These are phyloP conservation scores for Chaenodraco wilsoni DNA, from an alignment of 2,797 vertebrate species.

Conservation along the genomic window DNA sequence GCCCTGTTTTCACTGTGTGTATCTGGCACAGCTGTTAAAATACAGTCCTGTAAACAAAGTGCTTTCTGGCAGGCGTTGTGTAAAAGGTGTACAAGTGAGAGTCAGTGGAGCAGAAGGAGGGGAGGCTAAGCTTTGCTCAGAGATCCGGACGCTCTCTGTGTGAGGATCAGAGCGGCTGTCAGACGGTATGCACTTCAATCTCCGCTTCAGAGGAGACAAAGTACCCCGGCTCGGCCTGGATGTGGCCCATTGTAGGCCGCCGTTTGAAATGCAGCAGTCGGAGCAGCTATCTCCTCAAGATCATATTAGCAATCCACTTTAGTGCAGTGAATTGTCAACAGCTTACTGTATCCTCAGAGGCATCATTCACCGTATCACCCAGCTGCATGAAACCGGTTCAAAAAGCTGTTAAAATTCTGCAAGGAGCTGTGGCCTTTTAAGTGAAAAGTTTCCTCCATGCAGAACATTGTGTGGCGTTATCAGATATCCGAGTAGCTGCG, in stretches of 20 bases:
- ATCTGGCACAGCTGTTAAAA: neutral
- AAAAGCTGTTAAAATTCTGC: neutral
- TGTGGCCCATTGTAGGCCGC: neutral
- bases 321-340: neutral
- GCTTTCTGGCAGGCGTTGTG: constrained; percentile 34
- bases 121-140: constrained; percentile 23
- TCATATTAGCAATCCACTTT: constrained; percentile 16
- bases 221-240: neutral
- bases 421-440: neutral
- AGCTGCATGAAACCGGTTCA: neutral
- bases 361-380: neutral
- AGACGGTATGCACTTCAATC: neutral
- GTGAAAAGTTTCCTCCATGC: constrained; percentile 19
- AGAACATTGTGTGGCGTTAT: constrained; percentile 32
- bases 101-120: constrained; percentile 39
- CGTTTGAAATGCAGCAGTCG: constrained; percentile 12
- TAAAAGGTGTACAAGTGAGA: constrained; percentile 41
- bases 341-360: neutral
- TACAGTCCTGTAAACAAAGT: constrained; percentile 17
- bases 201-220: constrained; percentile 27
- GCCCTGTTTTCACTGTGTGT: neutral
- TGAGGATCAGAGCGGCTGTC: constrained; percentile 24
- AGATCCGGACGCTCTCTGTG: constrained; percentile 1
- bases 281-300: constrained; percentile 3
- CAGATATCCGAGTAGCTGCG: constrained; percentile 26